Evolutionary conservation across 2,797 vertebrate species (phyloP).

Genomic region (Babyrousa celebensis): DNA sequence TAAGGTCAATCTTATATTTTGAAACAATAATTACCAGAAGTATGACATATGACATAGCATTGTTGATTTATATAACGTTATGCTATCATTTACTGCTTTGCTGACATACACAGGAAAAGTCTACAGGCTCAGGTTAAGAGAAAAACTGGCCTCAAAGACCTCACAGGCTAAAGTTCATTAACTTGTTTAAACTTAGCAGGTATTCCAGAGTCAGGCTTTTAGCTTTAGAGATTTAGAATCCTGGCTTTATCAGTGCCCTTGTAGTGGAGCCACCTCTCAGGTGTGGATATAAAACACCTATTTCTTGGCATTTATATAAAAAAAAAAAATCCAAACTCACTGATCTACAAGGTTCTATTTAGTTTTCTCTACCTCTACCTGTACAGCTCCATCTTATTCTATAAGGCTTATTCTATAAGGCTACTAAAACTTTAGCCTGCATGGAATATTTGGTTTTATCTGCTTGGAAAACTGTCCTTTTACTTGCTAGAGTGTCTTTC

Average conservation of each 20-base stretch:
- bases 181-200: not conserved
- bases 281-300: not conserved
- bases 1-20: not conserved
- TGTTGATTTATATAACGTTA: not conserved
- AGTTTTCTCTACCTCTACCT: not conserved
- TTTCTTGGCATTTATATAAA: not conserved
- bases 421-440: not conserved
- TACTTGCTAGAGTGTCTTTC: not conserved
- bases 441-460: not conserved
- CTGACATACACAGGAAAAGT: not conserved
- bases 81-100: not conserved
- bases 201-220: not conserved
- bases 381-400: not conserved
- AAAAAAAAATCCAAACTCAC: not conserved
- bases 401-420: not conserved
- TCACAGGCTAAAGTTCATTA: not conserved
- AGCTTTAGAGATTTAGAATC: slow-evolving; percentile 17
- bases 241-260: not conserved
- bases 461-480: not conserved
- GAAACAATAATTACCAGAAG: not conserved
- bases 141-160: not conserved
- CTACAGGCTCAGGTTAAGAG: not conserved
- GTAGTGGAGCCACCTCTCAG: not conserved
- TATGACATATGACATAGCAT: not conserved
- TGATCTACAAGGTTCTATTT: not conserved